Conservation (phyloP, 2,888 invertebrate species). For the Cryptocephalus moraei region DNA sequence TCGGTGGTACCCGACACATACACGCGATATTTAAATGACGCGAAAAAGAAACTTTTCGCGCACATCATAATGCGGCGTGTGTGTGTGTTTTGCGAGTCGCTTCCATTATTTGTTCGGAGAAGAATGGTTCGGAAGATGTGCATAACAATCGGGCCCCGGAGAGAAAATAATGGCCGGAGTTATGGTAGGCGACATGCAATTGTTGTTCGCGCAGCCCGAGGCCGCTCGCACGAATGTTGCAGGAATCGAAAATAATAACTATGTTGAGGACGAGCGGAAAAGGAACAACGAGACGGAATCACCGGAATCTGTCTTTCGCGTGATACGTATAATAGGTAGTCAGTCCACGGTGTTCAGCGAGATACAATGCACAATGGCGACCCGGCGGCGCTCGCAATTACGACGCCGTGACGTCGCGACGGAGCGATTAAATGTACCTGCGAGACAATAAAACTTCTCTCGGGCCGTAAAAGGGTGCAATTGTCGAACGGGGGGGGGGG, state of each 20-base stretch:
- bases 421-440: too few species aligned
- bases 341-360: too few species aligned
- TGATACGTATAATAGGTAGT: too few species aligned
- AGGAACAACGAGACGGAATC: conserved; percentile 6
- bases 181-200: conserved; percentile 15
- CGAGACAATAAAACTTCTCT: too few species aligned
- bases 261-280: conserved; percentile 3
- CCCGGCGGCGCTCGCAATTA: too few species aligned
- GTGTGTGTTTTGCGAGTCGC: background rate
- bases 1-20: too few species aligned
- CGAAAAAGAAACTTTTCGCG: conserved; percentile 6
- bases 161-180: conserved; percentile 13
- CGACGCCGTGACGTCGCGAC: too few species aligned
- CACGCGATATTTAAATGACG: conserved; percentile 1
- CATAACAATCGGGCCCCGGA: conserved; percentile 11
- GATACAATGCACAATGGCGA: too few species aligned
- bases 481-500: too few species aligned
- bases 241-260: conserved; percentile 11
- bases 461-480: too few species aligned
- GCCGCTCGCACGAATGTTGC: conserved; percentile 12
- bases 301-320: background rate
- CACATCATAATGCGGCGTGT: conserved; percentile 7
- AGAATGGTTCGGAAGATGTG: conserved; percentile 8
- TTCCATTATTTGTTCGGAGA: background rate
- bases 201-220: conserved; percentile 10